phyloP scores from a whole-genome alignment of 2,113 vertebrate genomes.

The Dolichotis patagonum region DNA sequence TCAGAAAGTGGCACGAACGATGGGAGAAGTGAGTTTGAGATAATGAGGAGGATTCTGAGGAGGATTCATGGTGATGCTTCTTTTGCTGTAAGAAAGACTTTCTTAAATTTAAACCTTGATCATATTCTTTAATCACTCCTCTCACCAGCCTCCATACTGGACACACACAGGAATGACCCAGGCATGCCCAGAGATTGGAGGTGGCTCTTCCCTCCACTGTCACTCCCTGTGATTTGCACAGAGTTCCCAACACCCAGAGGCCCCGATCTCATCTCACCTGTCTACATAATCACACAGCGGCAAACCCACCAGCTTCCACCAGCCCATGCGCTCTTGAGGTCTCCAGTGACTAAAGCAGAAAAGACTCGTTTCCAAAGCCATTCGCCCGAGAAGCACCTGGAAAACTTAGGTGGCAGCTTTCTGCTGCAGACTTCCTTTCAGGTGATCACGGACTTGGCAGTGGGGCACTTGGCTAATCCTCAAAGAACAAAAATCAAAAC shows the following conservation, averaged over 20 bases:
- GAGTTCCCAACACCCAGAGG: neutral
- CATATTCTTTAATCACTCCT: neutral
- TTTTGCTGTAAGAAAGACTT: neutral
- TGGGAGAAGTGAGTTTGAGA: neutral
- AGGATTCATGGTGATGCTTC: neutral
- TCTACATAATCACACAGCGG: neutral
- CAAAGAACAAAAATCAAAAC: slow-evolving; percentile 71
- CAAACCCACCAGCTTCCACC: neutral
- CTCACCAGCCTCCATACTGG: neutral
- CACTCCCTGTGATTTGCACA: neutral
- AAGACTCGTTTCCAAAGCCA: slow-evolving; percentile 37
- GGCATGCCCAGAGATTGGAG: neutral
- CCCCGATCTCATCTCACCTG: neutral
- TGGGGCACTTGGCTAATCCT: slow-evolving; percentile 68
- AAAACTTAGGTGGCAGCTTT: neutral
- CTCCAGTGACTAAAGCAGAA: neutral
- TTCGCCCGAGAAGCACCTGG: slow-evolving; percentile 54
- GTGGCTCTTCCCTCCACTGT: neutral
- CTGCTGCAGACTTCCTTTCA: slow-evolving; percentile 67
- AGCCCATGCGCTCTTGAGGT: neutral
- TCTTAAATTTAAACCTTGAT: neutral
- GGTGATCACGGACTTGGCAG: slow-evolving; percentile 69
- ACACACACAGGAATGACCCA: fast-evolving
- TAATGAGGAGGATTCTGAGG: neutral
- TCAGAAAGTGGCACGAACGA: neutral